Evolutionary conservation across 2,888 invertebrate genomes (phyloP).

Genomic region (Pterostichus madidus): DNA sequence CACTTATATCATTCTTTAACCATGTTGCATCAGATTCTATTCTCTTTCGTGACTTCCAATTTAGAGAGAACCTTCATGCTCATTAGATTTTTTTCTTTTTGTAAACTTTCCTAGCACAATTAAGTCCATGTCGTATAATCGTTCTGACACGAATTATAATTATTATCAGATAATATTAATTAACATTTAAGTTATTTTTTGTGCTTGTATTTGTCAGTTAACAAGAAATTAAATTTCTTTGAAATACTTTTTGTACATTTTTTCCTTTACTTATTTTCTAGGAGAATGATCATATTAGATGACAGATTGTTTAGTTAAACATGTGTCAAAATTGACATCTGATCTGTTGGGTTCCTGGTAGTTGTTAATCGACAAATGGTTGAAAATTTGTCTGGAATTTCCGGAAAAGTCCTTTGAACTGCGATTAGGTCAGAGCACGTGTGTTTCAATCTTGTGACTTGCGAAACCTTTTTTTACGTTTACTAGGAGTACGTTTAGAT

Average conservation of each 20-base stretch:
- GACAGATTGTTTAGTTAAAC: too few relatives aligned
- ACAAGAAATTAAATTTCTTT: too few relatives aligned
- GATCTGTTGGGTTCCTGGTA: slow-evolving; percentile 6
- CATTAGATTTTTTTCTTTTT: neutral
- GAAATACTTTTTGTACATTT: too few relatives aligned
- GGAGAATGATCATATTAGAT: too few relatives aligned
- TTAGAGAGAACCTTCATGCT: neutral
- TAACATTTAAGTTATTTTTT: neutral
- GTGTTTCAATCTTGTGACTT: neutral
- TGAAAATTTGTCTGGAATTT: slow-evolving; percentile 26
- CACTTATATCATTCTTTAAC: neutral
- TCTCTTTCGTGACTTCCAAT: neutral
- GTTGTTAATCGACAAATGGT: neutral
- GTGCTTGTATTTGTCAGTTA: too few relatives aligned
- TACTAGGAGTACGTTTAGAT: neutral
- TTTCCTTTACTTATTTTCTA: too few relatives aligned
- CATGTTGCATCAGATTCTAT: slow-evolving; percentile 5
- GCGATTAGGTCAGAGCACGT: neutral
- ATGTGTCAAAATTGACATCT: too few relatives aligned
- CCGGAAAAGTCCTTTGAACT: slow-evolving; percentile 28
- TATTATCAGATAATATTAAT: slow-evolving; percentile 4
- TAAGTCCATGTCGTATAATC: neutral
- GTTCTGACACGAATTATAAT: neutral
- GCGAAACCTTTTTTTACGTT: neutral
- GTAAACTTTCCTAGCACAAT: slow-evolving; percentile 2